Conservation (phyloP, 2,888 invertebrate species). For the Dascillus cervinus region DNA sequence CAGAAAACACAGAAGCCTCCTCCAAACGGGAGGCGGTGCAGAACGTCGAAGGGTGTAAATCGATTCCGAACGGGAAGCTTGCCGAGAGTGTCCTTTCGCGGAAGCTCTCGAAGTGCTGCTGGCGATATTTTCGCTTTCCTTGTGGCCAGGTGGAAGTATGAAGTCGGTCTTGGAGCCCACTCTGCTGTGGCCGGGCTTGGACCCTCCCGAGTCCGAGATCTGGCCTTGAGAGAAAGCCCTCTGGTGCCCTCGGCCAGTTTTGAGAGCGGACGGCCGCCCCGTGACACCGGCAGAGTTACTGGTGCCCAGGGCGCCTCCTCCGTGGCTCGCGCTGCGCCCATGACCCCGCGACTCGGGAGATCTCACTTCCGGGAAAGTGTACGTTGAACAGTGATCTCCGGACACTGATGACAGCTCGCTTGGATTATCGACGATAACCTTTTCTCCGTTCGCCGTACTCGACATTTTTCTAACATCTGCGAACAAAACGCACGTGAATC, state of each 20-base stretch:
- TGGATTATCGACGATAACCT: constrained; percentile 14
- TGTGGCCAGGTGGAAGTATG: constrained; percentile 79
- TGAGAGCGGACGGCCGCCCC: constrained; percentile 62
- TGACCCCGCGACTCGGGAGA: constrained; percentile 48
- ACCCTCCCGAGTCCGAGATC: constrained; percentile 54
- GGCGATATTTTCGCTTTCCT: constrained; percentile 48
- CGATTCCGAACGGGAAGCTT: constrained; percentile 82
- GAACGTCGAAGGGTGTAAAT: constrained; percentile 78
- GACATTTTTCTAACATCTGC: constrained; percentile 17
- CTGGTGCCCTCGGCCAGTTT: constrained; percentile 69
- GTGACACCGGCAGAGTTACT: constrained; percentile 37
- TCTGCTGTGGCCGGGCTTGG: constrained; percentile 65
- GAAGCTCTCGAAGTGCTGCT: constrained; percentile 41
- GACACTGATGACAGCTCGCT: constrained; percentile 8
- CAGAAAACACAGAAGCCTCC: constrained; percentile 54
- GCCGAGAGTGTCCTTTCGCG: constrained; percentile 69
- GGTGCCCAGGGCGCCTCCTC: constrained; percentile 53
- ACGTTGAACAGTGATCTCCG: constrained; percentile 34
- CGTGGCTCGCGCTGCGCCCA: constrained; percentile 79
- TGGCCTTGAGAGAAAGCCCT: constrained; percentile 83
- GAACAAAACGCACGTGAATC: no score
- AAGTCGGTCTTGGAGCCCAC: constrained; percentile 84
- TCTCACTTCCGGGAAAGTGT: constrained; percentile 39
- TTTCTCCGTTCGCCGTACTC: constrained; percentile 12
- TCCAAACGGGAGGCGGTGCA: constrained; percentile 65